These are phyloP conservation scores for Coluber constrictor DNA, from an alignment of 2,797 vertebrate species.

Conservation along the genomic window DNA sequence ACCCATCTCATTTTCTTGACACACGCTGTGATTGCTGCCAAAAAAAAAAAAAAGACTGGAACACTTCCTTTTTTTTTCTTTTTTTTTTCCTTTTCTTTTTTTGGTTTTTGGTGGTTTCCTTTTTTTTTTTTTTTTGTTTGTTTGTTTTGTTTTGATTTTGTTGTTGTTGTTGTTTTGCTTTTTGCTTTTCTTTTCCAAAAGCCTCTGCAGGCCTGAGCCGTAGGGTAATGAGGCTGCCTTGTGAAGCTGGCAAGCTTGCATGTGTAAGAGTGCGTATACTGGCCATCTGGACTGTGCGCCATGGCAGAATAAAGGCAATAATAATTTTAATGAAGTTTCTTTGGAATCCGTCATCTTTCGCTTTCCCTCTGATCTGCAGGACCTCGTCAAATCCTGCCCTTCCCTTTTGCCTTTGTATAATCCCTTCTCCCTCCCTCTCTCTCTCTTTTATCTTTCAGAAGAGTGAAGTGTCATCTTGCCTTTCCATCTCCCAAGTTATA, in stretches of 20 bases:
- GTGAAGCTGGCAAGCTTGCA: constrained; percentile 64
- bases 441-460: neutral
- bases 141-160: constrained; percentile 39
- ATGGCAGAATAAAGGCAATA: constrained; percentile 79
- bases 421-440: accelerated
- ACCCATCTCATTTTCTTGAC: constrained; percentile 63
- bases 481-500: neutral
- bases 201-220: constrained; percentile 42
- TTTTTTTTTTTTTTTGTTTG: constrained; percentile 27
- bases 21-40: constrained; percentile 72
- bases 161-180: constrained; percentile 37
- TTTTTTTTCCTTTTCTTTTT: constrained; percentile 37
- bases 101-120: neutral
- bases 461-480: neutral
- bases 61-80: constrained; percentile 10
- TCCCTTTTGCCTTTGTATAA: neutral
- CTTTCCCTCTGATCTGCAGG: constrained; percentile 3
- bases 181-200: constrained; percentile 51
- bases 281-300: constrained; percentile 67
- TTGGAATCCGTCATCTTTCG: constrained; percentile 45
- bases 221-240: constrained; percentile 63
- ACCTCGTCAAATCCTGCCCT: neutral
- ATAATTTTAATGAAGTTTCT: constrained; percentile 66
- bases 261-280: constrained; percentile 57
- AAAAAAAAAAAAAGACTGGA: constrained; percentile 56